These are phyloP conservation scores for Betta splendens DNA, from an alignment of 2,797 vertebrate genomes.

Conservation along the genomic window DNA sequence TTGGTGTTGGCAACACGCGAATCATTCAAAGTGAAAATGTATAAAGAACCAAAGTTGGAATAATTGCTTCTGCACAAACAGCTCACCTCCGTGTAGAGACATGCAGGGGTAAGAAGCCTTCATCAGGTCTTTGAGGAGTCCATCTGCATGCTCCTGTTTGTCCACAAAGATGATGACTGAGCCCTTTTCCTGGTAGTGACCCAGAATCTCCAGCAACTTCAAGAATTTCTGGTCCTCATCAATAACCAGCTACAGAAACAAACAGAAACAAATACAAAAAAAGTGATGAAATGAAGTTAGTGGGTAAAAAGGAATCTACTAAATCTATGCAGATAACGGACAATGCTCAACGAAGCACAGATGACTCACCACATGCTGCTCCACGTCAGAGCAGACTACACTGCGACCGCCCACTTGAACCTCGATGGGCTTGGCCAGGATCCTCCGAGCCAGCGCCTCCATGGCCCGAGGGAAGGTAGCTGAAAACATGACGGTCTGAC, in stretches of 20 bases:
- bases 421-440: conserved; percentile 93
- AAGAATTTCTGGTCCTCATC: conserved; percentile 98
- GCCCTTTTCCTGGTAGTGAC: conserved; percentile 97
- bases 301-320: neutral
- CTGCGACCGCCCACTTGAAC: conserved; percentile 97
- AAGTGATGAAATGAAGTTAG: fast-evolving
- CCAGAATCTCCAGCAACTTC: conserved; percentile 95
- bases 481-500: conserved; percentile 99
- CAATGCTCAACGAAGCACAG: neutral
- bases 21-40: too few species aligned
- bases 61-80: too few species aligned
- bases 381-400: conserved; percentile 97
- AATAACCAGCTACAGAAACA: conserved; percentile 88
- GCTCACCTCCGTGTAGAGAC: conserved; percentile 96
- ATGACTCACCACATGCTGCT: conserved; percentile 90
- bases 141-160: conserved; percentile 97
- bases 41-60: too few species aligned
- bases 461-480: conserved; percentile 98
- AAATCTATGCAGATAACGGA: too few species aligned
- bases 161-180: conserved; percentile 98
- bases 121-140: conserved; percentile 95
- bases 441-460: conserved; percentile 96
- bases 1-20: too few species aligned
- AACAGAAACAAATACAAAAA: conserved; percentile 22
- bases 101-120: conserved; percentile 98